Evolutionary conservation across 2,797 vertebrate species (phyloP), one percentile per base, ranked within the genome.

Genomic region (Micropoecilia bifurca): DNA sequence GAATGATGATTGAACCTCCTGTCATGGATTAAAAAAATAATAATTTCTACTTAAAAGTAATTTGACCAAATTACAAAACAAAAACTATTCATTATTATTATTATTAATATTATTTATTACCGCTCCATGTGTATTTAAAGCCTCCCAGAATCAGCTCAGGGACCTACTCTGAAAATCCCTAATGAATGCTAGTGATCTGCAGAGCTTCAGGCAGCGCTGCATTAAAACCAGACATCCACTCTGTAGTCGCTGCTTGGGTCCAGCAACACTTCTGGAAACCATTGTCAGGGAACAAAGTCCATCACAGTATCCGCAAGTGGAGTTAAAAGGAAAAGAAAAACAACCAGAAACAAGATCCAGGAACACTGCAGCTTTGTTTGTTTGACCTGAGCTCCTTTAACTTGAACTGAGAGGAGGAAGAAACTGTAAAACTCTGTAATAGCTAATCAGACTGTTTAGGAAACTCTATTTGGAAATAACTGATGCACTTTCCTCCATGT

Each of bases 211-310:
- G 68, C 39, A 45, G 68, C 41, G 13, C 22, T n/a, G 4, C 48
- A 53, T 74, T 53, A 55, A 41, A 74, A 55, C 22, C 72, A 74
- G 30, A 55, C 72, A 18, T 53, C 5, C 68, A 71, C 68, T 71
- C 41, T 71, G 22, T 7, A 69, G 33, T 36, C 22, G 33, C 48
- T 55, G 48, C 47, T 50, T 50, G 18, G 72, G 72, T 74, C 47
- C 48, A 53, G 72, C 30, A 74, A 53, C 8, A 41, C 47, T 53
- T 53, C 72, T 53, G 68, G 68, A 71, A 71, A 45, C 41, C 25
- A 45, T 71, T 74, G 72, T 55, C 48, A 53, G 72, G 30, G 22
- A 74, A 74, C 30, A 45, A 71, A 74, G 48, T 53, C 50, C 72
- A 55, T 74, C 33, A n/a, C 33, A 25, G 33, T 22, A 55, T 55